Evolutionary conservation across 1,140 invertebrate species (phyloP).

Genomic region (Paralvinella palmiformis): DNA sequence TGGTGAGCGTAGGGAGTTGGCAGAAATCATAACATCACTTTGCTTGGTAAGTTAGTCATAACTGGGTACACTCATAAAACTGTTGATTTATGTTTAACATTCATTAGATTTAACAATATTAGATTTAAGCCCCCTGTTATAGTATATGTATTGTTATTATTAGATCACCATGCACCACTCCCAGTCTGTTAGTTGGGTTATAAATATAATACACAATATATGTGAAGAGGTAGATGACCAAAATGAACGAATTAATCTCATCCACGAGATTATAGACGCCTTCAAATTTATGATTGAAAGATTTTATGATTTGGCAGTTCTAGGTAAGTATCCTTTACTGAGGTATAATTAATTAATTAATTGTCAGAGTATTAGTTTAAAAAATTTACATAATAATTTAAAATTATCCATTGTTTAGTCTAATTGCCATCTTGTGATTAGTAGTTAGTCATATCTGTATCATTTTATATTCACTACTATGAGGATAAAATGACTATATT

Average conservation of each 20-base stretch:
- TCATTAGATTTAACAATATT: not conserved
- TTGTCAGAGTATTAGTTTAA: too few relatives aligned
- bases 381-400: too few relatives aligned
- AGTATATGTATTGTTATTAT: constrained; percentile 45
- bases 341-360: not conserved
- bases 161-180: constrained; percentile 32
- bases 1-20: constrained; percentile 40
- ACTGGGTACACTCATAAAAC: not conserved
- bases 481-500: too few relatives aligned
- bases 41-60: constrained; percentile 36
- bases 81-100: not conserved
- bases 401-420: too few relatives aligned
- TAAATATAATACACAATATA: constrained; percentile 36
- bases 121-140: not conserved
- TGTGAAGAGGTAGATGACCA: constrained; percentile 35
- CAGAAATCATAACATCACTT: constrained; percentile 41
- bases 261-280: constrained; percentile 40
- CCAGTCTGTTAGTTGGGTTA: constrained; percentile 37
- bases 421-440: too few relatives aligned
- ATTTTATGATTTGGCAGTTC: constrained; percentile 40
- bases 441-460: too few relatives aligned
- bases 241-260: constrained; percentile 33
- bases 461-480: too few relatives aligned
- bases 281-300: constrained; percentile 45
- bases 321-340: constrained; percentile 24